Conservation (phyloP, 2,113 vertebrate species). For the Brienomyrus brachyistius region DNA sequence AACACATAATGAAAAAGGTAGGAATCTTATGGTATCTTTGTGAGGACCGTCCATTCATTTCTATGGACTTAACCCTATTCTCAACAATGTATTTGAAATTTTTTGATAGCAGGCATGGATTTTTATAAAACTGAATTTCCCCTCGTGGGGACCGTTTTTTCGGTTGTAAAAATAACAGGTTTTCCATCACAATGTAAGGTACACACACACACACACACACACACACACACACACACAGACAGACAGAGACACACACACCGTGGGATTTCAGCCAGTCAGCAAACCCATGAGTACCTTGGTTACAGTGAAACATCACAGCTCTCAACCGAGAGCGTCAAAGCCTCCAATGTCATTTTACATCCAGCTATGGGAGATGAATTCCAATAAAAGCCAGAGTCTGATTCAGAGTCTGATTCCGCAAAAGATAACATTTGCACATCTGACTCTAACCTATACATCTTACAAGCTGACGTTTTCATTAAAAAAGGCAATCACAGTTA, state of each 20-base stretch:
- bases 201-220: too few relatives aligned
- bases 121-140: not conserved
- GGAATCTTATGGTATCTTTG: not conserved
- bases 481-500: not conserved
- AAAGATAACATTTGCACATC: not conserved
- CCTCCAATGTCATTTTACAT: not conserved
- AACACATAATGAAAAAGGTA: not conserved
- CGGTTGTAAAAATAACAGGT: not conserved
- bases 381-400: not conserved
- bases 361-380: not conserved
- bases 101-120: not conserved
- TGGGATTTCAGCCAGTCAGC: not conserved
- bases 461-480: not conserved
- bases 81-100: not conserved
- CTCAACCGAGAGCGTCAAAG: not conserved
- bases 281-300: not conserved
- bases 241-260: not conserved
- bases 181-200: not conserved
- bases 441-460: not conserved
- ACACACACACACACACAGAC: too few relatives aligned
- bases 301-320: not conserved
- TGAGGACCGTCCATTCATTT: not conserved
- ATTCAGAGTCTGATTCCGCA: not conserved
- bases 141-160: not conserved
- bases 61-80: not conserved